Evolutionary conservation across 2,797 vertebrate species (phyloP), one percentile per base, ranked within the genome.

Genomic region (Lepilemur ruficaudatus): DNA sequence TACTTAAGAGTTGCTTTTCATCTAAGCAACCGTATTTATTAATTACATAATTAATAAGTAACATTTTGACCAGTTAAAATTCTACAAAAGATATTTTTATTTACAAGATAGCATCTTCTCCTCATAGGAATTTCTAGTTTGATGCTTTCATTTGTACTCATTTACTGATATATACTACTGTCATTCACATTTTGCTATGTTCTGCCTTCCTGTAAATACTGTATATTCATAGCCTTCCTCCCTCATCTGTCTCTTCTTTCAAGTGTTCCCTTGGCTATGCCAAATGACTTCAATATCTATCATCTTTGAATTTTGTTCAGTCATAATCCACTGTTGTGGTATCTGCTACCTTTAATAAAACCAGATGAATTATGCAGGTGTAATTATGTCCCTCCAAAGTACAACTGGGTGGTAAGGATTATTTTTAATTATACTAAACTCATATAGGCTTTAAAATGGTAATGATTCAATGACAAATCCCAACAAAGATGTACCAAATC

Each of bases 351-450:
- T 86, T 65, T 2, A 30, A 5, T 65, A 80, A 59, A 87, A 43
- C 17, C 32, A 83, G 38, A 15, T 78, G 9, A 80, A 20, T 67
- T 50, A 15, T 59, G 4, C 2, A 83, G 25, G n/a, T 35, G 69
- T 89, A 41, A 48, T 61, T 43, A 93, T 63, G 10, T 50, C 23
- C 48, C 15, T 83, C 67, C 43, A 63, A 89, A 85, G 15, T 57
- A 59, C 9, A 78, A 84, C 3, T 65, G 1, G 52, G 43, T 43
- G 41, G 7, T 38, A 76, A 85, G 25, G 43, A 50, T 30, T 50
- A 38, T 38, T 85, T 95, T 82, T 82, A 93, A 55, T 70, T 85
- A 91, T n/a, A 91, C 15, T 38, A 75, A 85, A 57, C 30, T 78
- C 55, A 89, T 59, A 63, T 4, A 78, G 76, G 12, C 63, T 93